Conservation (phyloP, 2,888 invertebrate genomes). For the Kuschelorhynchus macadamiae region DNA sequence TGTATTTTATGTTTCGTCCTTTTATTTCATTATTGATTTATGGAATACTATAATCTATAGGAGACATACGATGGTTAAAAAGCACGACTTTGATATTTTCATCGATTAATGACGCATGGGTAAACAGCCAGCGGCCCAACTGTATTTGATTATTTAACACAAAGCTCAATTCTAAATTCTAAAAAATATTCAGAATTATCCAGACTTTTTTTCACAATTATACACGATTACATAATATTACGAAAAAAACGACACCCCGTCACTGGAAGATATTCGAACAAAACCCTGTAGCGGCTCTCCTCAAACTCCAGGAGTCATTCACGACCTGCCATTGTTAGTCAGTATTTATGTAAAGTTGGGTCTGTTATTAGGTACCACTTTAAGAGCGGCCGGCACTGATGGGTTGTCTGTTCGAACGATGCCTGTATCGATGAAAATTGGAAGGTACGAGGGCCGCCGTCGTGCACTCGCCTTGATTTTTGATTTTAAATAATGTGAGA, state of each 20-base stretch:
- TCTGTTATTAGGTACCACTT: slow-evolving; percentile 53
- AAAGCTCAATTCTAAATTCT: too few species aligned
- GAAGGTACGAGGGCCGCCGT: slow-evolving; percentile 38
- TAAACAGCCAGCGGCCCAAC: too few species aligned
- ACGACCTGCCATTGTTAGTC: slow-evolving; percentile 49
- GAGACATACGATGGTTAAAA: too few species aligned
- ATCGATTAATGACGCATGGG: too few species aligned
- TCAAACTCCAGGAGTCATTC: slow-evolving; percentile 42
- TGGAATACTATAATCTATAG: too few species aligned
- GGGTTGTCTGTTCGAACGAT: slow-evolving; percentile 29
- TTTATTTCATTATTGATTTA: too few species aligned
- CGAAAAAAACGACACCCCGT: slow-evolving; percentile 1
- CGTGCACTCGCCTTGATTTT: slow-evolving; percentile 24
- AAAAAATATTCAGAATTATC: too few species aligned
- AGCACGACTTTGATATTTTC: too few species aligned
- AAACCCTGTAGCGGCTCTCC: slow-evolving; percentile 14
- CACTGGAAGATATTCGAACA: slow-evolving; percentile 13
- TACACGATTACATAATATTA: too few species aligned
- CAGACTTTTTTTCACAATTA: too few species aligned
- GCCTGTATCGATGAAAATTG: slow-evolving; percentile 42
- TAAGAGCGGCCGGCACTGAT: slow-evolving; percentile 47
- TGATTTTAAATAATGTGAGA: slow-evolving; percentile 38
- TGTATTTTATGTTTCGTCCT: too few species aligned
- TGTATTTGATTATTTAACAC: too few species aligned
- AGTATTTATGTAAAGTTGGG: slow-evolving; percentile 51